phyloP scores from a whole-genome alignment of 1,140 invertebrate genomes.

The Macrocentrus cingulum region DNA sequence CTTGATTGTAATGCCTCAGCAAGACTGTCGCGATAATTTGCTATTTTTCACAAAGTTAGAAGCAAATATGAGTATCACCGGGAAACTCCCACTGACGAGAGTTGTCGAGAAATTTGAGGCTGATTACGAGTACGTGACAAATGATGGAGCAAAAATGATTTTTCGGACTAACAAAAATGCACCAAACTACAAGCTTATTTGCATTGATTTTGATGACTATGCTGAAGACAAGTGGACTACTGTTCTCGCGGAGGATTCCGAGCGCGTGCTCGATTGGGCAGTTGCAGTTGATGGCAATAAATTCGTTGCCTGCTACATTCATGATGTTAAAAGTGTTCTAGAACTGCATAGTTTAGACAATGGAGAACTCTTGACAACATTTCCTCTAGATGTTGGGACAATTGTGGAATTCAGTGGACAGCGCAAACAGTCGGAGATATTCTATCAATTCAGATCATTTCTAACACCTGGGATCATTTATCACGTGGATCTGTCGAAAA shows the following conservation, averaged over 20 bases:
- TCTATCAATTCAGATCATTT: conserved; percentile 93
- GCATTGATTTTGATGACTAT: conserved; percentile 83
- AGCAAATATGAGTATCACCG: conserved; percentile 63
- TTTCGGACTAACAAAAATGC: conserved; percentile 95
- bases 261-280: conserved; percentile 89
- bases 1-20: conserved; percentile 74
- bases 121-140: conserved; percentile 95
- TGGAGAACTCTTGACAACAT: conserved; percentile 72
- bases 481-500: conserved; percentile 75
- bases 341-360: conserved; percentile 77
- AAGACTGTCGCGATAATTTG: conserved; percentile 87
- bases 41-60: conserved; percentile 80
- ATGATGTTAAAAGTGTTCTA: conserved; percentile 93
- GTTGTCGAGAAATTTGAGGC: conserved; percentile 90
- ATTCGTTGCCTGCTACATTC: conserved; percentile 87
- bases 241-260: conserved; percentile 81
- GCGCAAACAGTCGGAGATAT: conserved; percentile 85
- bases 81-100: conserved; percentile 69
- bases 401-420: conserved; percentile 83
- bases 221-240: conserved; percentile 79
- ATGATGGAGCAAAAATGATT: conserved; percentile 79
- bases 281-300: conserved; percentile 81
- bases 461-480: conserved; percentile 90
- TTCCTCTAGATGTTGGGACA: conserved; percentile 85
- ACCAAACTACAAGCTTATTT: conserved; percentile 85